Evolutionary conservation across 2,888 invertebrate genomes (phyloP), one percentile per base, ranked within the genome.

Genomic region (Tetragonisca angustula): DNA sequence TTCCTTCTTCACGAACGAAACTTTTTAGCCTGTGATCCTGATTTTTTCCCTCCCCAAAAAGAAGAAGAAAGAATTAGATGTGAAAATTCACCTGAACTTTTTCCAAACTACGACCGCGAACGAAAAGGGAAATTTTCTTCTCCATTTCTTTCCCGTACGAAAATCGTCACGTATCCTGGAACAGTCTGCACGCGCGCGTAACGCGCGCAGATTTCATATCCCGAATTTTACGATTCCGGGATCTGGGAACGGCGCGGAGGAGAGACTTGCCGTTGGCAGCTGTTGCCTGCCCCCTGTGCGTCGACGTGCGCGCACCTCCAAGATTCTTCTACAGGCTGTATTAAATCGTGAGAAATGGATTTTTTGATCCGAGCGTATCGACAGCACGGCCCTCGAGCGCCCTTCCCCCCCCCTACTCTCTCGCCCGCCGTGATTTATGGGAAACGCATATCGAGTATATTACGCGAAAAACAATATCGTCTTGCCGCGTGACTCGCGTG

Each of bases 301-400:
- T 27, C 65, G 65, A 70, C 49, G 19, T 27, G 24, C 19, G 24
- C 27, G 5, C 19, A 17, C 52, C 52, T 19, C 43, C 24, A 71
- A 32, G 49, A 65, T 65, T 52, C 76, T 27, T 61, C 11, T 24
- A n/a, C 59, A 17, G 61, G 54, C 61, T 74, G 71, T 78, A 85
- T 85, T 85, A 84, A 85, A 84, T 84, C 85, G 74, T 81, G 85
- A 85, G 81, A 84, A 84, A 85, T 84, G 84, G 81, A 80, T 75
- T 70, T 36, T 78, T 76, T 65, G 68, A 83, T 80, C 67, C 67
- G 24, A 27, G 65, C 67, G 54, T 76, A 61, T 61, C 74, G 84
- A 75, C 85, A 65, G 79, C 17, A 62, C 67, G 50, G 43, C 19
- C 52, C 59, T 59, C 59, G 36, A 27, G 19, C 43, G 21, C 21